These are phyloP conservation scores for Poecile montanus DNA, from an alignment of 2,797 vertebrate genomes.

Conservation along the genomic window DNA sequence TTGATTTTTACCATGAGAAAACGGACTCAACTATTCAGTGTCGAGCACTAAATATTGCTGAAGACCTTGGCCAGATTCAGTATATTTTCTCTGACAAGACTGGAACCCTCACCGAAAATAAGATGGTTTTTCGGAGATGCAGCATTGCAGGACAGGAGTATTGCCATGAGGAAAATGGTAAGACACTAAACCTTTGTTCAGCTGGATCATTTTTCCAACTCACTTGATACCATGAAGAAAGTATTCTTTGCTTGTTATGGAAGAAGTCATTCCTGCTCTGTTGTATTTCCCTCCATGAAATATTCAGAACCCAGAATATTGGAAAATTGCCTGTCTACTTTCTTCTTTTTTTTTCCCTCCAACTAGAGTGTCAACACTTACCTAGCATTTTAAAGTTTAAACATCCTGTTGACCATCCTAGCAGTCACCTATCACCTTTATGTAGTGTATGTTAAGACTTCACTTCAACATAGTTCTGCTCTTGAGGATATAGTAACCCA, in stretches of 20 bases:
- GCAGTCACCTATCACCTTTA: neutral
- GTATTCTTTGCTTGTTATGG: neutral
- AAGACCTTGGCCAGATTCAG: conserved; percentile 94
- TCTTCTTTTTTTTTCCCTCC: neutral
- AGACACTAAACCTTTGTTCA: neutral
- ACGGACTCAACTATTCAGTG: conserved; percentile 88
- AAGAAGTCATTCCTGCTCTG: neutral
- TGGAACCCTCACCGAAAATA: conserved; percentile 96
- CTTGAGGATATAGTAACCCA: neutral
- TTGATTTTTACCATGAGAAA: conserved; percentile 87
- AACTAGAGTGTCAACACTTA: neutral
- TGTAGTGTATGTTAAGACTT: neutral
- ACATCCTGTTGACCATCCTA: neutral
- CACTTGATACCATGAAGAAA: neutral
- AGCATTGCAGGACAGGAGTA: conserved; percentile 92
- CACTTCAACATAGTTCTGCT: neutral
- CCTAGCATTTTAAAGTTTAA: neutral
- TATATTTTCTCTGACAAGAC: conserved; percentile 98
- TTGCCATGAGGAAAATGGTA: conserved; percentile 92
- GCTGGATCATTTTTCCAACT: neutral
- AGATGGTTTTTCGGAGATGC: conserved; percentile 95
- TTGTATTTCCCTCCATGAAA: neutral
- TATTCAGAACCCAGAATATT: neutral
- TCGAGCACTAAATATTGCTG: conserved; percentile 91
- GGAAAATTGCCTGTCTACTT: neutral